Evolutionary conservation across 2,113 vertebrate species (phyloP), one percentile per base, ranked within the genome.

Genomic region (Montifringilla adamsi): DNA sequence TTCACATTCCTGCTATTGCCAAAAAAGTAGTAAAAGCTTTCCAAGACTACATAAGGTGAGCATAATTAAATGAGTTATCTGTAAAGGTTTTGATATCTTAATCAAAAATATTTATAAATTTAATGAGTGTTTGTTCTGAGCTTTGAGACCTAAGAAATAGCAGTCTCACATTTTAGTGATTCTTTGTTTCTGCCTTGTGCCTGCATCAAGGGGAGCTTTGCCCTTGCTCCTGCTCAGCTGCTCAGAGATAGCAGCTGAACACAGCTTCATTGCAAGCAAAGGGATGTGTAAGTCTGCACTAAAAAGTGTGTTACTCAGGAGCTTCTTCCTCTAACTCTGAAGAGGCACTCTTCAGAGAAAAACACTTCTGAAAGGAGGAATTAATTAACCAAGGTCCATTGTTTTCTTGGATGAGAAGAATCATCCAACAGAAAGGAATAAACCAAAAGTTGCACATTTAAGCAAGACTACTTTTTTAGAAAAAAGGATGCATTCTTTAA

Each of bases 31-130:
- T 99, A 96, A 96, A 97, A 91, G 95, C 97, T 81, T 99, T 99
- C 95, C 99, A 99, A 97, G 98, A 99, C 67, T 99, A 99, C 94
- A 99, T 99, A 96, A 98, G 99, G 99, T 99, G 89, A 96, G 97
- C 53, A 64, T 58, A 89, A 90, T 68, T 89, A 74, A 83, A 68
- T 77, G 55, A 89, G 66, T 74, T 93, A 17, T 76, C 49, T 2
- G 0, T 94, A 77, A 87, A 79, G 68, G 53, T 63, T 91, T 94
- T 90, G n/a, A 37, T 86, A 15, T 87, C 52, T 86, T 92, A 63
- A 63, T 83, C 33, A 64, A 64, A 90, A 76, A 56, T 52, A 60
- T 16, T 47, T 44, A 28, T 78, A 56, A 59, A 55, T 55, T 46
- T 28, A 79, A 58, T 58, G 67, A 33, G 53, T 83, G 20, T 64